phyloP scores from a whole-genome alignment of 2,888 invertebrate genomes.

The Agrochola circellaris region DNA sequence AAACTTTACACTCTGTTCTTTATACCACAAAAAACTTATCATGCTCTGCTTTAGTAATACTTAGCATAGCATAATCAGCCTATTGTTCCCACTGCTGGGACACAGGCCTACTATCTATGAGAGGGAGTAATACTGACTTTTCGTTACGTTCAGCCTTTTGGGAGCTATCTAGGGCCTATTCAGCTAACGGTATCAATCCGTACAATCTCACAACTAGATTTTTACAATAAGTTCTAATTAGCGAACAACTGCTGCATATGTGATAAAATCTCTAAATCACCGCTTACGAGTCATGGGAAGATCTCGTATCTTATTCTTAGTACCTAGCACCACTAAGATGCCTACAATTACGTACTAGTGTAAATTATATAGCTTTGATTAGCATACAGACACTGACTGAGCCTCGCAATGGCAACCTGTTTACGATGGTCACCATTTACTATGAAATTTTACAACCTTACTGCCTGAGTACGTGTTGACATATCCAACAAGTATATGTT shows the following conservation, averaged over 20 bases:
- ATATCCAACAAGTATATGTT: conserved; percentile 39
- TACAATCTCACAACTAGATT: conserved; percentile 15
- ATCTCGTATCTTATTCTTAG: conserved; percentile 53
- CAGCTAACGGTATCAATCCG: too few relatives aligned
- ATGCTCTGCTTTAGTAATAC: too few relatives aligned
- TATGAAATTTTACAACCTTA: conserved; percentile 31
- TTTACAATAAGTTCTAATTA: conserved; percentile 57
- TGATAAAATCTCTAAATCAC: conserved; percentile 47
- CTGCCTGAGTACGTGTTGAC: conserved; percentile 2
- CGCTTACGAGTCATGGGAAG: conserved; percentile 51
- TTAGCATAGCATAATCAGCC: too few relatives aligned
- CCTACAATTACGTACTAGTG: conserved; percentile 52
- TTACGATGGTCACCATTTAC: conserved; percentile 31
- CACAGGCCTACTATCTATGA: too few relatives aligned
- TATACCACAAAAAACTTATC: too few relatives aligned
- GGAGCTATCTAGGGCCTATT: too few relatives aligned
- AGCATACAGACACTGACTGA: conserved; percentile 21
- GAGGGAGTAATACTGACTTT: too few relatives aligned
- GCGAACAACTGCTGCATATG: conserved; percentile 15
- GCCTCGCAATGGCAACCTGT: conserved; percentile 47
- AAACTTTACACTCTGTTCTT: too few relatives aligned
- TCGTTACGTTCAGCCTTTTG: too few relatives aligned
- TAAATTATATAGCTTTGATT: conserved; percentile 53
- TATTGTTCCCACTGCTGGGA: too few relatives aligned
- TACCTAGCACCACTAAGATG: conserved; percentile 19